These are phyloP conservation scores for Phalacrocorax carbo DNA, from an alignment of 2,113 vertebrate genomes.

Conservation along the genomic window DNA sequence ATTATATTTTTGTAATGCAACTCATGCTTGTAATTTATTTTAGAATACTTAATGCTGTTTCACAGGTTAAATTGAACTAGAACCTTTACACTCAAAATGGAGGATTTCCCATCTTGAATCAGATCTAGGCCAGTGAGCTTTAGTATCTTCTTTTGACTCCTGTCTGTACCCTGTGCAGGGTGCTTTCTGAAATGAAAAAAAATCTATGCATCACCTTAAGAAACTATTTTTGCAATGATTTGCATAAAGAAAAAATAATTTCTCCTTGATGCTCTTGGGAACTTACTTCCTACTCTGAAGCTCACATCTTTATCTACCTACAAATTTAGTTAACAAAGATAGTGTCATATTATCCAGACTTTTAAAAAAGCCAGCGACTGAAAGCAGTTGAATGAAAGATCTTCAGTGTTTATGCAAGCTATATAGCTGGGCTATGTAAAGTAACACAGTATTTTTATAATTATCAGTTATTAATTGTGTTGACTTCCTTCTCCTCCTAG, in stretches of 20 bases:
- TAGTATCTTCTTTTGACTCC: not conserved
- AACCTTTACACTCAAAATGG: not conserved
- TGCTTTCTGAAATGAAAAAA: not conserved
- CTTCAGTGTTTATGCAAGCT: not conserved
- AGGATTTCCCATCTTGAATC: not conserved
- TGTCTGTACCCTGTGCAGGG: not conserved
- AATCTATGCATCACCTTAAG: not conserved
- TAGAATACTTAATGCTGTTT: not conserved
- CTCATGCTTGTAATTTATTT: not conserved
- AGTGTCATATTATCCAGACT: not conserved
- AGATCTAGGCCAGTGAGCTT: not conserved
- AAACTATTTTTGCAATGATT: not conserved
- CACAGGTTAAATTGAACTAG: not conserved
- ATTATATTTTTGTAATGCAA: not conserved
- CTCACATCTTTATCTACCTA: not conserved
- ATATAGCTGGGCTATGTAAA: not conserved
- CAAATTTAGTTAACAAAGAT: not conserved
- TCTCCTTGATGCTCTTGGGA: not conserved
- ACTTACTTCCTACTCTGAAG: not conserved
- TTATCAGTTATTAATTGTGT: constrained; percentile 1
- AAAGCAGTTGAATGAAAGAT: not conserved
- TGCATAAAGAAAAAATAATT: not conserved
- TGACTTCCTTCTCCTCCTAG: constrained; percentile 9
- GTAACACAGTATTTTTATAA: not conserved
- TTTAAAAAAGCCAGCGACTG: not conserved